Evolutionary conservation across 2,113 vertebrate genomes (phyloP), one percentile per base, ranked within the genome.

Genomic region (Leucoraja erinaceus): DNA sequence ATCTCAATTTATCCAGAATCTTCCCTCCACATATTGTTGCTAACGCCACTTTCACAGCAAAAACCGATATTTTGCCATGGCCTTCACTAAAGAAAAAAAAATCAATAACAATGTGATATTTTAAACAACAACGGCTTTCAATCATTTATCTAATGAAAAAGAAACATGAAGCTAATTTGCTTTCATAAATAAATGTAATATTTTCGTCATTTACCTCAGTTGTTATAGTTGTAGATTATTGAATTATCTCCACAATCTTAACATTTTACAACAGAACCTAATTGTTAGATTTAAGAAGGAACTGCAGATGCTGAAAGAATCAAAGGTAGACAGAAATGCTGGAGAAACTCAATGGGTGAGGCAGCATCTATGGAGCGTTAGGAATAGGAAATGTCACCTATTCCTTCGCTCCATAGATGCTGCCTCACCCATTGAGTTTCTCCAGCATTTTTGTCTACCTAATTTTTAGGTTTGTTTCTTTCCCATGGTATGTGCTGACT

Each of bases 1-100:
- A 99, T 98, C 98, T 98, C 96, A 99, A 96, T 96, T 99, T 99
- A 96, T 99, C 99, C 97, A 99, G 97, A 95, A 99, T 98, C 95
- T 99, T 99, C 93, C 99, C 99, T 94, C 99, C 98, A 95, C 98
- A 99, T 94, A 99, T 96, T 5, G 98, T 98, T 93, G 97, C 98
- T 94, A 99, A 95, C 93, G 97, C 97, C 97, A 97, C 98, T 97
- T 99, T 99, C 95, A 98, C 97, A 94, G 98, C 97, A 96, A 99
- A 99, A 94, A 98, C 97, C 0, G 98, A 97, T 93, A 98, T 97
- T 95, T 99, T 99, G 94, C 98, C 98, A 92, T 97, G 97, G 94
- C 98, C 97, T 95, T 99, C 99, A 96, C 99, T 99, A 95, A 96
- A 95, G 38, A 47, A 47, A 47, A 47, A 95, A 3, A 95, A 2